Conservation (phyloP, 2,888 invertebrate species). For the Germaria angustata region DNA sequence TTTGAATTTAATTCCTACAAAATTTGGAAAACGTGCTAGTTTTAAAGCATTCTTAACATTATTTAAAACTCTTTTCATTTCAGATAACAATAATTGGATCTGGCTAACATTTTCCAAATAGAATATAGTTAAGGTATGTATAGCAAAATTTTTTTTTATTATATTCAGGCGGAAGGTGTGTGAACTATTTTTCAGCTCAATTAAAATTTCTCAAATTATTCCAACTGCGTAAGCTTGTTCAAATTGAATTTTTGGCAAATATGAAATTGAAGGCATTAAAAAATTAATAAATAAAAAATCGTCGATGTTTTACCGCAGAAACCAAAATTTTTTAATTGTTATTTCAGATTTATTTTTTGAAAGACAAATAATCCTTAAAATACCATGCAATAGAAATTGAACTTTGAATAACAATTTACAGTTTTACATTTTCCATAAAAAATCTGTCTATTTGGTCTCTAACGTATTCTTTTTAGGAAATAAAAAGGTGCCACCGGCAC, state of each 20-base stretch:
- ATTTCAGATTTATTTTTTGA: background rate
- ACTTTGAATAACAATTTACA: conserved; percentile 10
- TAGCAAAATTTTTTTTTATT: too few species aligned
- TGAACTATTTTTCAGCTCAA: background rate
- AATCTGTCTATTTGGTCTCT: conserved; percentile 29
- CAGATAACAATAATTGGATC: background rate
- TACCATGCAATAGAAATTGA: conserved; percentile 10
- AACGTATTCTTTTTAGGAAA: conserved; percentile 21
- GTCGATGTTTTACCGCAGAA: conserved; percentile 56
- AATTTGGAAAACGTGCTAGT: too few species aligned
- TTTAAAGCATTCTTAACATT: too few species aligned
- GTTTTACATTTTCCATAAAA: conserved; percentile 33
- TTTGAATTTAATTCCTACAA: too few species aligned
- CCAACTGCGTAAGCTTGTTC: background rate
- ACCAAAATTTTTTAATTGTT: conserved; percentile 15
- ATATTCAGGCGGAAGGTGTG: background rate
- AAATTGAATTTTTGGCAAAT: conserved; percentile 18
- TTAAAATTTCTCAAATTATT: conserved; percentile 28
- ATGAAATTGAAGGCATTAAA: conserved; percentile 23
- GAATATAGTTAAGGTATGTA: background rate
- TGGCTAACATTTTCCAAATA: background rate
- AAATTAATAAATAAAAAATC: conserved; percentile 12
- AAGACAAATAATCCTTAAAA: conserved; percentile 32
- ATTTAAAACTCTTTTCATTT: too few species aligned
- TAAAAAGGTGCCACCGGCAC: background rate